Evolutionary conservation across 2,888 invertebrate species (phyloP).

Genomic region (Theristus sp.): DNA sequence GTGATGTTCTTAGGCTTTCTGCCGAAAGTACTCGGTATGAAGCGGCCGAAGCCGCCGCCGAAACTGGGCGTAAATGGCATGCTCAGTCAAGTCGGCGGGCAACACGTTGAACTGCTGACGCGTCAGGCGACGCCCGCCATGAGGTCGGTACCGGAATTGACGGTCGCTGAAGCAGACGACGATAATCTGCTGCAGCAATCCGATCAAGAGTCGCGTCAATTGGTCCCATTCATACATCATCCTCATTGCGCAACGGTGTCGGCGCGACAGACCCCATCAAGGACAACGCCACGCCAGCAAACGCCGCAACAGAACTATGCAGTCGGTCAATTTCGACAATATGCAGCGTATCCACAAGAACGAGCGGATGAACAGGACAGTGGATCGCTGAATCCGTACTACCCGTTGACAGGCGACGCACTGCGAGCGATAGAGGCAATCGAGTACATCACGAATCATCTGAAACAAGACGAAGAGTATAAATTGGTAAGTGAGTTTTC

Average conservation of each 20-base stretch:
- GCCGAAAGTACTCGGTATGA: constrained; percentile 75
- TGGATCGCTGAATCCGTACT: constrained; percentile 38
- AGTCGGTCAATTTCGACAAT: too few species aligned
- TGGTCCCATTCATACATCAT: background rate
- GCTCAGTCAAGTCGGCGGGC: background rate
- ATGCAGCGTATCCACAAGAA: too few species aligned
- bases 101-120: background rate
- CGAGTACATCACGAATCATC: constrained; percentile 91
- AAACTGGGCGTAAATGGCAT: background rate
- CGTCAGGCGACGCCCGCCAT: too few species aligned
- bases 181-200: too few species aligned
- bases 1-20: constrained; percentile 82
- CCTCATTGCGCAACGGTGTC: background rate
- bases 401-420: constrained; percentile 68
- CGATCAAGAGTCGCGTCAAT: too few species aligned
- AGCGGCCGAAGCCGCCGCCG: constrained; percentile 45
- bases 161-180: too few species aligned
- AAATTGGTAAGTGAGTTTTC: constrained; percentile 55
- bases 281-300: background rate
- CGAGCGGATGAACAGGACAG: constrained; percentile 47
- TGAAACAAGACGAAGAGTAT: constrained; percentile 90
- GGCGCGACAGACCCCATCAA: background rate
- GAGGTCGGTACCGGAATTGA: too few species aligned
- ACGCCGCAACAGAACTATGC: background rate
- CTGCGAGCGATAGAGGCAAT: constrained; percentile 81